These are phyloP conservation scores for Caenorhabditis remanei DNA, from an alignment of 1,140 invertebrate species.

Conservation along the genomic window DNA sequence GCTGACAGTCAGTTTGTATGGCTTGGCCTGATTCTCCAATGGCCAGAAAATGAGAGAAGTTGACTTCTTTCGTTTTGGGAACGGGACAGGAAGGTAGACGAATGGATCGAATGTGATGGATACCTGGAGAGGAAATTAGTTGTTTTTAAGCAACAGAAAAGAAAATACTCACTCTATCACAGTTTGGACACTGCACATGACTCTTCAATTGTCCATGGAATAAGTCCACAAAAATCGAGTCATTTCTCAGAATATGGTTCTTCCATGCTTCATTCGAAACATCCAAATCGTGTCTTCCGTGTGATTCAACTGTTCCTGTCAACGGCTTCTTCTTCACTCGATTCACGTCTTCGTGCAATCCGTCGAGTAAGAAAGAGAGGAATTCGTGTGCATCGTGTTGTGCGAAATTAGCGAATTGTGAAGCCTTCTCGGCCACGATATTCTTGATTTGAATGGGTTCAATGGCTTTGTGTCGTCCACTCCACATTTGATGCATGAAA, in stretches of 20 bases:
- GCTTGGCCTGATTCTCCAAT: slow-evolving; percentile 78
- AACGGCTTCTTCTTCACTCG: slow-evolving; percentile 82
- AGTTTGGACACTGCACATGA: slow-evolving; percentile 80
- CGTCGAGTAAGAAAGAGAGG: slow-evolving; percentile 81
- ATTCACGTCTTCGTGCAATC: slow-evolving; percentile 82
- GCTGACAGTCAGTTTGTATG: slow-evolving; percentile 74
- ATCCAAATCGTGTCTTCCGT: slow-evolving; percentile 77
- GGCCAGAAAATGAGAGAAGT: slow-evolving; percentile 78
- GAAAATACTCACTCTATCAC: slow-evolving; percentile 78
- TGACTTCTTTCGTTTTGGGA: slow-evolving; percentile 80
- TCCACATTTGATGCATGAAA: slow-evolving; percentile 79
- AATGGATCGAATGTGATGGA: slow-evolving; percentile 83
- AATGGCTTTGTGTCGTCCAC: slow-evolving; percentile 77
- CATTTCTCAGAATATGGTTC: slow-evolving; percentile 75
- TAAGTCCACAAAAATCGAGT: slow-evolving; percentile 78
- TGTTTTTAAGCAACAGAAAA: background rate
- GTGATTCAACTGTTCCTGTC: slow-evolving; percentile 80
- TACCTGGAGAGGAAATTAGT: slow-evolving; percentile 73
- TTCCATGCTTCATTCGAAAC: slow-evolving; percentile 77
- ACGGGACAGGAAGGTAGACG: slow-evolving; percentile 81
- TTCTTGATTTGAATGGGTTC: slow-evolving; percentile 79
- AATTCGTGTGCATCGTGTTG: slow-evolving; percentile 82
- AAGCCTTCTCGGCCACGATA: slow-evolving; percentile 80
- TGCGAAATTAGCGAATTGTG: slow-evolving; percentile 81
- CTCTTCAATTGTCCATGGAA: slow-evolving; percentile 81